These are phyloP conservation scores for Gerosis bhagava DNA, from an alignment of 2,888 invertebrate species.

Conservation along the genomic window DNA sequence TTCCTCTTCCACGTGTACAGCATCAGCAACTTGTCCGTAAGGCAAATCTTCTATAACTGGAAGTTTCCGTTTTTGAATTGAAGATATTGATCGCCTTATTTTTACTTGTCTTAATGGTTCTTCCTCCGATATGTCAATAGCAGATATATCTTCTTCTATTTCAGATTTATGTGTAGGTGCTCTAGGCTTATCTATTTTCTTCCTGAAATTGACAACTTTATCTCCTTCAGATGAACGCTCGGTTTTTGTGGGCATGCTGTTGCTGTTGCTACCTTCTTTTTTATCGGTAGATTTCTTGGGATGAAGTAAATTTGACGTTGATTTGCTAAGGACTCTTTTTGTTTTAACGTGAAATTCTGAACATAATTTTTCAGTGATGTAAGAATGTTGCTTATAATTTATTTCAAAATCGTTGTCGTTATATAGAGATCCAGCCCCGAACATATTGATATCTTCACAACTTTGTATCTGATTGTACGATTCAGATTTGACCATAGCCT, in stretches of 20 bases:
- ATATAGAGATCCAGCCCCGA: slow-evolving; percentile 79
- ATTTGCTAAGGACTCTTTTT: slow-evolving; percentile 84
- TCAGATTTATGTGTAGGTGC: slow-evolving; percentile 75
- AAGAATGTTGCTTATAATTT: slow-evolving; percentile 82
- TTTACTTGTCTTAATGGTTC: slow-evolving; percentile 71
- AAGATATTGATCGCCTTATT: slow-evolving; percentile 77
- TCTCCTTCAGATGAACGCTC: slow-evolving; percentile 61
- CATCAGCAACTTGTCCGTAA: slow-evolving; percentile 87
- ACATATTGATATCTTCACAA: slow-evolving; percentile 79
- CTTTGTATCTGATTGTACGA: slow-evolving; percentile 79
- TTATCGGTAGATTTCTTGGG: slow-evolving; percentile 80
- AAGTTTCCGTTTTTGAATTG: slow-evolving; percentile 77
- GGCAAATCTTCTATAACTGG: slow-evolving; percentile 85
- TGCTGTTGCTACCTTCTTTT: slow-evolving; percentile 73
- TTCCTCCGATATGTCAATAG: slow-evolving; percentile 67
- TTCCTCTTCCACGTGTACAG: slow-evolving; percentile 76
- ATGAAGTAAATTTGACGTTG: slow-evolving; percentile 83
- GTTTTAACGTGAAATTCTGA: slow-evolving; percentile 88
- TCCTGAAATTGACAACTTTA: slow-evolving; percentile 69
- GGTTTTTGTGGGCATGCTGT: slow-evolving; percentile 77
- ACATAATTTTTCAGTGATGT: slow-evolving; percentile 86
- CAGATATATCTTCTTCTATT: slow-evolving; percentile 59
- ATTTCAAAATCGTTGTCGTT: slow-evolving; percentile 81
- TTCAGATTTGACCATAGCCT: slow-evolving; percentile 72
- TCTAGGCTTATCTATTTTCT: slow-evolving; percentile 74